These are phyloP conservation scores for Pampus argenteus DNA, from an alignment of 2,797 vertebrate species.

Conservation along the genomic window DNA sequence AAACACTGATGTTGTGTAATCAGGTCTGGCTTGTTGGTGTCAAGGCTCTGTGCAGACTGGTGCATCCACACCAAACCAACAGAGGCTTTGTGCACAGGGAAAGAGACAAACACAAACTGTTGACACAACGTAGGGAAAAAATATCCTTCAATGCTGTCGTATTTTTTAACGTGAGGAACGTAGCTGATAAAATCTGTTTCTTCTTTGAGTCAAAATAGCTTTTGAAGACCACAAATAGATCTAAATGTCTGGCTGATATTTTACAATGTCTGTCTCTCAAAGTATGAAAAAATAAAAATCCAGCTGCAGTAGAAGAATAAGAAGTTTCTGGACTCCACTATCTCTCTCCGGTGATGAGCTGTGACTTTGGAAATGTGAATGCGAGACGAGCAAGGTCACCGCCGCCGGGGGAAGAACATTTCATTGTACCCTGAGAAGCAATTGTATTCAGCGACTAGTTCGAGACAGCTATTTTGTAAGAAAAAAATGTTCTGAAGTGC, in stretches of 20 bases:
- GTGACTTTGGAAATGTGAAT: conserved; percentile 52
- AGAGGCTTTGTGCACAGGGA: too few relatives aligned
- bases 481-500: conserved; percentile 66
- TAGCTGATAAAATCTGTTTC: too few relatives aligned
- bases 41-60: too few relatives aligned
- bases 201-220: too few relatives aligned
- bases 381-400: conserved; percentile 47
- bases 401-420: conserved; percentile 51
- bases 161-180: too few relatives aligned
- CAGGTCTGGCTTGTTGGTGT: too few relatives aligned
- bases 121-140: too few relatives aligned
- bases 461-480: conserved; percentile 57
- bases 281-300: background rate
- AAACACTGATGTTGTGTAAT: too few relatives aligned
- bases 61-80: too few relatives aligned
- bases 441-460: conserved; percentile 61
- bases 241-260: background rate
- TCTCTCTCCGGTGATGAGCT: conserved; percentile 48
- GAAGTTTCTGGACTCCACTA: conserved; percentile 39
- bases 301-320: background rate
- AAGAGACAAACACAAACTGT: too few relatives aligned
- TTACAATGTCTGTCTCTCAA: background rate
- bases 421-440: conserved; percentile 60
- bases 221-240: background rate
- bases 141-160: too few relatives aligned